Percentiles rank a stretch among this genome's conserved stretches.
These are phyloP conservation scores for Brenthis ino DNA, from an alignment of 2,888 invertebrate species.

Conservation along the genomic window DNA sequence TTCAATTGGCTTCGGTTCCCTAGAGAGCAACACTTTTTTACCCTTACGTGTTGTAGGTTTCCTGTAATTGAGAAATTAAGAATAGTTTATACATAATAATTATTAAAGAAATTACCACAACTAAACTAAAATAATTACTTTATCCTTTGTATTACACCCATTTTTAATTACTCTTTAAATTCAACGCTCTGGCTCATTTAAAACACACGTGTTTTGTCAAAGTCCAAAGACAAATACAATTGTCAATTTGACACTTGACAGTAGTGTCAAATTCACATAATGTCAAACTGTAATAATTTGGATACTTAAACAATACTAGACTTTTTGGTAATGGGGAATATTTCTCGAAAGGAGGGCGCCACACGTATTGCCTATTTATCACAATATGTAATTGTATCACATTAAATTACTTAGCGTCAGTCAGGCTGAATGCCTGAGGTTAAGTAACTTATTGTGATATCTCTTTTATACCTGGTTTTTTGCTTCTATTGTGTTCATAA, in stretches of 20 bases:
- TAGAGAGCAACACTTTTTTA: slow-evolving; percentile 90
- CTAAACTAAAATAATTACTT: slow-evolving; percentile 33
- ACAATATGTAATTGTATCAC: too few relatives aligned
- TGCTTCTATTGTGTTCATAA: too few relatives aligned
- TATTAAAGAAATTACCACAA: not conserved
- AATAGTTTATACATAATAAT: not conserved
- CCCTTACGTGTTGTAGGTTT: slow-evolving; percentile 95
- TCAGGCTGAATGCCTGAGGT: too few relatives aligned
- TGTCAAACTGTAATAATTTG: not conserved
- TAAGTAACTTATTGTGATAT: too few relatives aligned
- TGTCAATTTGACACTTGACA: not conserved
- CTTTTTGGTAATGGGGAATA: too few relatives aligned
- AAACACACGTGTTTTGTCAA: slow-evolving; percentile 12
- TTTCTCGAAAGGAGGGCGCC: too few relatives aligned
- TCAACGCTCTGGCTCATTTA: not conserved
- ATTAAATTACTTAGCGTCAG: too few relatives aligned
- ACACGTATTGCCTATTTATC: too few relatives aligned
- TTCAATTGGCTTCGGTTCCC: slow-evolving; percentile 94
- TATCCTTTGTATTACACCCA: slow-evolving; percentile 45
- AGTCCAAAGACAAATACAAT: too few relatives aligned
- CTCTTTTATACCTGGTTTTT: too few relatives aligned
- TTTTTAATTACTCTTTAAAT: slow-evolving; percentile 20
- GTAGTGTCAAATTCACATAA: not conserved
- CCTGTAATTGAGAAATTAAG: slow-evolving; percentile 71
- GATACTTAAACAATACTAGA: too few relatives aligned